phyloP scores from a whole-genome alignment of 1,140 invertebrate genomes.

The Eulimnadia texana region DNA sequence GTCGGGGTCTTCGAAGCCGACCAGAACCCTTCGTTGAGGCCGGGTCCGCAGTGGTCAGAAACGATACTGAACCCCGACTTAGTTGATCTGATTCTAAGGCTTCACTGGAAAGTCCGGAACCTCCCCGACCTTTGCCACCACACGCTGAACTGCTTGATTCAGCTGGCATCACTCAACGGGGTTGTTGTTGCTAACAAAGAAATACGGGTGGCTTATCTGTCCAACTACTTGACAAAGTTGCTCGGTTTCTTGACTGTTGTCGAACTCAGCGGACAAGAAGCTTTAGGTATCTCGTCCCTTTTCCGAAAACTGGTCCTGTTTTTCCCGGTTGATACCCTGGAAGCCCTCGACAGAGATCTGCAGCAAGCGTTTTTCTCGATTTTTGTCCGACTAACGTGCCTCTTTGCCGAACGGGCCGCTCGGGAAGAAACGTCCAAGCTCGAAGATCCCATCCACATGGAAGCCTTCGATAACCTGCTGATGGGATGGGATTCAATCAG shows the following conservation, averaged over 20 bases:
- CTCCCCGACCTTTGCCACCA: conserved; percentile 57
- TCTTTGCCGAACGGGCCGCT: conserved; percentile 52
- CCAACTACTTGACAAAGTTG: conserved; percentile 51
- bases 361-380: conserved; percentile 40
- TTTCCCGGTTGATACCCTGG: conserved; percentile 35
- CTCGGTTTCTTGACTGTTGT: conserved; percentile 43
- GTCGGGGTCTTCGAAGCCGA: conserved; percentile 54
- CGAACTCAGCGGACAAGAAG: conserved; percentile 30
- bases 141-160: conserved; percentile 60
- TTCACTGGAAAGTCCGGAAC: conserved; percentile 64
- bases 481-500: conserved; percentile 54
- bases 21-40: conserved; percentile 43
- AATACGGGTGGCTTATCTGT: conserved; percentile 48
- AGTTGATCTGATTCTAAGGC: conserved; percentile 61
- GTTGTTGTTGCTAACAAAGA: conserved; percentile 42
- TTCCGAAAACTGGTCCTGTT: conserved; percentile 38
- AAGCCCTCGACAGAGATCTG: conserved; percentile 30
- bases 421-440: conserved; percentile 53
- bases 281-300: conserved; percentile 32
- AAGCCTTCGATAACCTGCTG: conserved; percentile 66
- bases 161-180: conserved; percentile 63
- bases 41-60: conserved; percentile 51
- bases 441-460: conserved; percentile 54
- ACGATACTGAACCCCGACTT: conserved; percentile 56
- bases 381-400: conserved; percentile 53